Conservation (phyloP, 2,888 invertebrate species). For the Ecliptopera silaceata region DNA sequence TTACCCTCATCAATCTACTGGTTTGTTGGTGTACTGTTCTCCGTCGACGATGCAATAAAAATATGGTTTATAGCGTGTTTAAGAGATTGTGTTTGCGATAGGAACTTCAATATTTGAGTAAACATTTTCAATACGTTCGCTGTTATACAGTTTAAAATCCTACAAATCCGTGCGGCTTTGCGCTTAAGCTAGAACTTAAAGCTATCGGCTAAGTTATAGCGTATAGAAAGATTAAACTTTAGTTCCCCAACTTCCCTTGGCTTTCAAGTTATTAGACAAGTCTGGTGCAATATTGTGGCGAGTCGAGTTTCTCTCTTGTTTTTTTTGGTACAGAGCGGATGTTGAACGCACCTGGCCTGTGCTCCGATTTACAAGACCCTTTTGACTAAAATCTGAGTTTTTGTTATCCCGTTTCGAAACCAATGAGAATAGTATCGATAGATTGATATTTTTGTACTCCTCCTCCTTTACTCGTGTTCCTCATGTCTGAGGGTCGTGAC, state of each 20-base stretch:
- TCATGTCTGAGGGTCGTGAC: too few species aligned
- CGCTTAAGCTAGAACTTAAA: slow-evolving; percentile 28
- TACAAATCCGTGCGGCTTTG: slow-evolving; percentile 22
- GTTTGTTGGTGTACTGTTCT: slow-evolving; percentile 48
- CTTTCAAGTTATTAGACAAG: slow-evolving; percentile 33
- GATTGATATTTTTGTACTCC: too few species aligned
- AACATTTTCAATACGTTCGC: slow-evolving; percentile 7
- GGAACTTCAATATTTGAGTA: slow-evolving; percentile 5
- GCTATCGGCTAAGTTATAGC: slow-evolving; percentile 32
- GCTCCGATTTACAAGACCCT: slow-evolving; percentile 46
- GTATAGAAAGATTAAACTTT: slow-evolving; percentile 36
- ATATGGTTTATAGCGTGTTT: slow-evolving; percentile 20
- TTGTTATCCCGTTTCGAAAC: slow-evolving; percentile 34
- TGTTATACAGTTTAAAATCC: slow-evolving; percentile 20
- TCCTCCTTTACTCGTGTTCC: too few species aligned
- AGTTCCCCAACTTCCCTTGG: slow-evolving; percentile 30
- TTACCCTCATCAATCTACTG: slow-evolving; percentile 61
- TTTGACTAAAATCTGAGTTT: slow-evolving; percentile 34
- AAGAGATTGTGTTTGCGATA: not conserved
- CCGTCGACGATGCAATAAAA: slow-evolving; percentile 25
- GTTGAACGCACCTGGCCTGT: slow-evolving; percentile 72
- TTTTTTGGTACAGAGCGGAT: slow-evolving; percentile 63
- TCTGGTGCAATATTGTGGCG: slow-evolving; percentile 47
- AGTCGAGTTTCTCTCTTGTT: slow-evolving; percentile 50
- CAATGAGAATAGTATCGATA: too few species aligned